phyloP scores from a whole-genome alignment of 1,140 invertebrate genomes.

The Trinorchestia longiramus region DNA sequence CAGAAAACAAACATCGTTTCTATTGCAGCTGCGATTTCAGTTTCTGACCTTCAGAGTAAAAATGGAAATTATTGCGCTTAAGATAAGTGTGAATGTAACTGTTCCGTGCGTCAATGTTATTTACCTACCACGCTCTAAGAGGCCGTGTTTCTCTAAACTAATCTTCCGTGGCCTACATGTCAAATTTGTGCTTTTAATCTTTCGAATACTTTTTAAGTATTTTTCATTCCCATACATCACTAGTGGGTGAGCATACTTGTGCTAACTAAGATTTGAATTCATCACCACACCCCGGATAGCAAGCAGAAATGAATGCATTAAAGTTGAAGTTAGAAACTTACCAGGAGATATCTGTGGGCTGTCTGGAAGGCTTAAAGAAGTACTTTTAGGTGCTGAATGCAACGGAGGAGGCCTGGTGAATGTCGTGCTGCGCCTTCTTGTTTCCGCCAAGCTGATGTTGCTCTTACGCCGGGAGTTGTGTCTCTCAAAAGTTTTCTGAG shows the following conservation, averaged over 20 bases:
- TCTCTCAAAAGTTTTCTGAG: constrained; percentile 91
- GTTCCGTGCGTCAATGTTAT: too few species aligned
- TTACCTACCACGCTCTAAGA: too few species aligned
- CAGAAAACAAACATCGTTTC: too few species aligned
- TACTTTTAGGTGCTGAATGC: constrained; percentile 79
- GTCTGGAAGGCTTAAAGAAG: constrained; percentile 87
- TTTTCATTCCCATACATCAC: neutral
- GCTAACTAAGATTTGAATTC: neutral
- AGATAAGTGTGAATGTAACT: too few species aligned
- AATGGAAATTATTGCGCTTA: too few species aligned
- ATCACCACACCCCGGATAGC: neutral
- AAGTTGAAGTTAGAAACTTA: constrained; percentile 33
- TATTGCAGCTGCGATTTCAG: too few species aligned
- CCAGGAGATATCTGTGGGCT: constrained; percentile 74
- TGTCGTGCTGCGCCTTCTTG: constrained; percentile 71
- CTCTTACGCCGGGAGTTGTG: constrained; percentile 91
- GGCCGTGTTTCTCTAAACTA: too few species aligned
- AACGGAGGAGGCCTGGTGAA: constrained; percentile 69
- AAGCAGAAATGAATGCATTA: neutral
- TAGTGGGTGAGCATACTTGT: neutral
- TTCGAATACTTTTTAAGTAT: too few species aligned
- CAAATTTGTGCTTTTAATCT: too few species aligned
- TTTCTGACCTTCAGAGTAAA: too few species aligned
- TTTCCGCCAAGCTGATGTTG: constrained; percentile 89
- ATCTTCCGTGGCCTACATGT: too few species aligned